phyloP scores from a whole-genome alignment of 1,140 invertebrate genomes.

The Cydia pomonella region DNA sequence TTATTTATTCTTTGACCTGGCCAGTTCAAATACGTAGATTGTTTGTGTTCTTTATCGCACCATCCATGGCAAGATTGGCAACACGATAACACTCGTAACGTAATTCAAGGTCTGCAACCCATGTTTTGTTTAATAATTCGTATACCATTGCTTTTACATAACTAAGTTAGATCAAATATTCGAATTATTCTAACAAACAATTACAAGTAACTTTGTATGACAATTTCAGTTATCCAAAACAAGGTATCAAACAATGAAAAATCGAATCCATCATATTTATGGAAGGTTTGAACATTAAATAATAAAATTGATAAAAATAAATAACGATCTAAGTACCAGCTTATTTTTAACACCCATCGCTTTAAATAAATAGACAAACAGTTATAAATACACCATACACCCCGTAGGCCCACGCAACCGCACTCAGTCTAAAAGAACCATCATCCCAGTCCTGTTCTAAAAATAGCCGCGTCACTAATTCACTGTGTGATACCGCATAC shows the following conservation, averaged over 20 bases:
- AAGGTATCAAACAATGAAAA: too few relatives aligned
- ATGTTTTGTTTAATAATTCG: background rate
- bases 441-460: conserved; percentile 12
- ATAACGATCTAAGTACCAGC: too few relatives aligned
- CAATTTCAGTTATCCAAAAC: too few relatives aligned
- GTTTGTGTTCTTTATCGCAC: conserved; percentile 24
- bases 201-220: too few relatives aligned
- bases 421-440: conserved; percentile 7
- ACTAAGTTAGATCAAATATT: background rate
- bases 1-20: conserved; percentile 20
- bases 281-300: too few relatives aligned
- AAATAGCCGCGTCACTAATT: conserved; percentile 13
- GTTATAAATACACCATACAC: background rate
- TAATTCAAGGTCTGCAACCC: conserved; percentile 8
- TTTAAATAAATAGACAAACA: background rate
- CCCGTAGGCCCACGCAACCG: conserved; percentile 7
- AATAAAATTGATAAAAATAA: too few relatives aligned
- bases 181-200: background rate
- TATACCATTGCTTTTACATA: background rate
- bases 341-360: too few relatives aligned
- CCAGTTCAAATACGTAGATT: conserved; percentile 27
- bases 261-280: too few relatives aligned
- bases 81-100: conserved; percentile 18
- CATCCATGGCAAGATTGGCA: conserved; percentile 21
- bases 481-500: conserved; percentile 8